Conservation (phyloP, 2,113 vertebrate genomes). For the Sarotherodon lohbergeri region DNA sequence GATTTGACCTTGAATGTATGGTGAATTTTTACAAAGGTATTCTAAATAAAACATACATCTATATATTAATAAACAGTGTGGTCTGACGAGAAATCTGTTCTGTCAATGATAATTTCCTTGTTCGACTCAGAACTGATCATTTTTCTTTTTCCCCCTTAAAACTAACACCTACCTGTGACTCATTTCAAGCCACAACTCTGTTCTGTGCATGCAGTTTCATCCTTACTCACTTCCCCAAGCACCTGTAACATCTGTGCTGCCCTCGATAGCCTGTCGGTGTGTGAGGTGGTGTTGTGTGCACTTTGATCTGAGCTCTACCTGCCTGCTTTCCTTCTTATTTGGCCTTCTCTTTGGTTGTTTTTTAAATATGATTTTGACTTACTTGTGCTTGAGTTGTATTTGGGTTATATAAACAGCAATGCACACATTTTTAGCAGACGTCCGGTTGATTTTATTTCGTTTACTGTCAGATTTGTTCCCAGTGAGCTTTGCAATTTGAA, state of each 20-base stretch:
- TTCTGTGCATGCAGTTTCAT: slow-evolving; percentile 10
- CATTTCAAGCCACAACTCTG: not conserved
- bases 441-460: not conserved
- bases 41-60: slow-evolving; percentile 76
- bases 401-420: not conserved
- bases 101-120: not conserved
- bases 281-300: slow-evolving; percentile 18
- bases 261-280: not conserved
- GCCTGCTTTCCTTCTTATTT: not conserved
- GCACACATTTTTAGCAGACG: not conserved
- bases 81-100: slow-evolving; percentile 69
- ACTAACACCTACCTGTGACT: not conserved
- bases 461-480: not conserved
- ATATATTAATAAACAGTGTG: slow-evolving; percentile 80
- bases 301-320: slow-evolving; percentile 13
- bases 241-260: slow-evolving; percentile 1
- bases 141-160: not conserved
- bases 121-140: not conserved
- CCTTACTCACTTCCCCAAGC: not conserved
- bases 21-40: slow-evolving; percentile 81
- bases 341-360: not conserved
- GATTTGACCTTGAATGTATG: slow-evolving; percentile 79
- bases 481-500: not conserved
- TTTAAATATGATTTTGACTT: not conserved
- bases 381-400: slow-evolving; percentile 11